Conservation (phyloP, 2,797 vertebrate genomes). For the Valencia hispanica region DNA sequence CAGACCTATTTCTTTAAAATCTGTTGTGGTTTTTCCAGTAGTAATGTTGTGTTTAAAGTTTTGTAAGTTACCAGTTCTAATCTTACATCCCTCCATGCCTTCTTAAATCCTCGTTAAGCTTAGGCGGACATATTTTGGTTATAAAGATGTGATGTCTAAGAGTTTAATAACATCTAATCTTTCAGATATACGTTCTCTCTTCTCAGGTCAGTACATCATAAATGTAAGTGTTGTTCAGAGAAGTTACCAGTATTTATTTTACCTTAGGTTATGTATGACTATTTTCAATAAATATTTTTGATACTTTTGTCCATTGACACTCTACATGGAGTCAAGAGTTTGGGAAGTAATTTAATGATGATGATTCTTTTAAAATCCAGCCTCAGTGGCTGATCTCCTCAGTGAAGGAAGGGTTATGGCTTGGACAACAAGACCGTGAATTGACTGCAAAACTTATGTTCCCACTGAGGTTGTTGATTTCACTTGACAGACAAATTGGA, state of each 20-base stretch:
- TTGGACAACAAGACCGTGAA: slow-evolving; percentile 9
- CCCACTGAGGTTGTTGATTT: slow-evolving; percentile 31
- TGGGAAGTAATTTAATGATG: not conserved
- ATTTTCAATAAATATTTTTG: not conserved
- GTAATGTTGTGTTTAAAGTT: too few species aligned
- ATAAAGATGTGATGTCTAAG: not conserved
- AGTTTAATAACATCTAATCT: not conserved
- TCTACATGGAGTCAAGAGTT: not conserved
- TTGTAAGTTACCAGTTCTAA: not conserved
- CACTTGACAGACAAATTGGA: slow-evolving; percentile 37
- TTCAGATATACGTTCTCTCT: not conserved
- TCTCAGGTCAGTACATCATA: not conserved
- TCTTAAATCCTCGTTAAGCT: not conserved
- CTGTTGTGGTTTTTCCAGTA: too few species aligned
- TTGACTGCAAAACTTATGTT: slow-evolving; percentile 25
- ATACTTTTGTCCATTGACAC: not conserved
- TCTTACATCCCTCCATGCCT: not conserved
- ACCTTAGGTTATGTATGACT: not conserved
- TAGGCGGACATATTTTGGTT: not conserved
- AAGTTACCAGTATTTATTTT: not conserved
- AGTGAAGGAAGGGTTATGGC: not conserved
- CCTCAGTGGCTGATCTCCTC: not conserved
- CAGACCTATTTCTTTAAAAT: too few species aligned
- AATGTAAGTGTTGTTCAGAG: not conserved
- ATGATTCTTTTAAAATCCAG: not conserved